A percentile compares a stretch with the other conserved stretches of the same genome.
Evolutionary conservation across 2,113 vertebrate genomes (phyloP).

Genomic region (Amia ocellicauda): DNA sequence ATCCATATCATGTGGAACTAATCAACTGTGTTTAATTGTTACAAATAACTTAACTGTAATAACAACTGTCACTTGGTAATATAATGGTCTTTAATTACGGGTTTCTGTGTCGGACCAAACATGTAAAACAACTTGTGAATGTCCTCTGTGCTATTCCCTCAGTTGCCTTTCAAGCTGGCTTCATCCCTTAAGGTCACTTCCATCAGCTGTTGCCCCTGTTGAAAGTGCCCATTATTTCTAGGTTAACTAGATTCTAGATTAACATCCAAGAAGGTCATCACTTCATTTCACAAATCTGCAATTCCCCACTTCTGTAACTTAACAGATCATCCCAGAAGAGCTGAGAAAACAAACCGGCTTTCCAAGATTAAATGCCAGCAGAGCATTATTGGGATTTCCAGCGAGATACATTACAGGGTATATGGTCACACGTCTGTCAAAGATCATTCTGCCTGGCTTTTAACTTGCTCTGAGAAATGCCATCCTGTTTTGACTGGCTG

Average conservation of each 20-base stretch:
- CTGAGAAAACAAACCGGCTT: too few species aligned
- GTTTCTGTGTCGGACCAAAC: too few species aligned
- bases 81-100: too few species aligned
- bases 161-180: not conserved
- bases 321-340: too few species aligned
- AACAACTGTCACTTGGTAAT: too few species aligned
- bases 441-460: not conserved
- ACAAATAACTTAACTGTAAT: too few species aligned
- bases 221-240: not conserved
- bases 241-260: constrained; percentile 26
- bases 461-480: not conserved
- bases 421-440: not conserved
- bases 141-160: too few species aligned
- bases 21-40: too few species aligned
- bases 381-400: not conserved
- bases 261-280: constrained; percentile 34
- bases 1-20: too few species aligned
- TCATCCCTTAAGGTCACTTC: constrained; percentile 22
- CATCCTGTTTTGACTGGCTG: not conserved
- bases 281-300: constrained; percentile 16
- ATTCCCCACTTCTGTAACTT: too few species aligned
- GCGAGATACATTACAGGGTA: not conserved
- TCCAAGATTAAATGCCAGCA: too few species aligned
- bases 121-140: too few species aligned
- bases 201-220: constrained; percentile 30